Conservation (phyloP, 2,113 vertebrate genomes). For the Neotoma lepida region DNA sequence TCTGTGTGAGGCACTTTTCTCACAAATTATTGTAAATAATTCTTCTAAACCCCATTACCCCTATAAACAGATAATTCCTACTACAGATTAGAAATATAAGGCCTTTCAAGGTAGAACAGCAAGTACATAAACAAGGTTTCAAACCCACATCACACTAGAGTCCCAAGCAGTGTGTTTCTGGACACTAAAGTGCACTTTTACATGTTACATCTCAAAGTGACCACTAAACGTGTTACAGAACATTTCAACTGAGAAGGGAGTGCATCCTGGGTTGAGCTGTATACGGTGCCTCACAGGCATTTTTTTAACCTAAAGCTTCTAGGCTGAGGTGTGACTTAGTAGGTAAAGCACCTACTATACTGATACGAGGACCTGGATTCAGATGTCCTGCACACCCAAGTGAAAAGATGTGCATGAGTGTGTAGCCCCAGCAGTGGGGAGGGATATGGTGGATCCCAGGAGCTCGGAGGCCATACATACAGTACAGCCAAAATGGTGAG, state of each 20-base stretch:
- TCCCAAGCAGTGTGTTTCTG: not conserved
- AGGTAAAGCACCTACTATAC: not conserved
- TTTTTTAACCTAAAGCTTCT: not conserved
- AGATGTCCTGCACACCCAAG: not conserved
- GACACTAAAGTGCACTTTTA: not conserved
- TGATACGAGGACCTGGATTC: not conserved
- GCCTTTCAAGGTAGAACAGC: not conserved
- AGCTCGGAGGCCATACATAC: not conserved
- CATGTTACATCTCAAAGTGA: not conserved
- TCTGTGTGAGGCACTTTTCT: not conserved
- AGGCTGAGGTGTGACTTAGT: not conserved
- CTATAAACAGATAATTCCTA: not conserved
- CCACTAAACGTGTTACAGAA: not conserved
- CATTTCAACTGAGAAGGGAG: not conserved
- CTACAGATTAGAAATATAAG: not conserved
- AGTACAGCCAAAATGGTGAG: not conserved
- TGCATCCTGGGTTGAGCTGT: not conserved
- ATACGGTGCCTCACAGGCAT: not conserved
- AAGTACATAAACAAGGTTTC: not conserved
- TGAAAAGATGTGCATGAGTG: not conserved
- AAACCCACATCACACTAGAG: not conserved
- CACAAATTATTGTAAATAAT: not conserved
- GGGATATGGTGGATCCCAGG: too few relatives aligned
- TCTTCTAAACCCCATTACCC: not conserved
- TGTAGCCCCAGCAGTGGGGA: not conserved